Base-by-base conservation (phyloP, 2,113 vertebrate genomes). In the Erinaceus europaeus region DNA sequence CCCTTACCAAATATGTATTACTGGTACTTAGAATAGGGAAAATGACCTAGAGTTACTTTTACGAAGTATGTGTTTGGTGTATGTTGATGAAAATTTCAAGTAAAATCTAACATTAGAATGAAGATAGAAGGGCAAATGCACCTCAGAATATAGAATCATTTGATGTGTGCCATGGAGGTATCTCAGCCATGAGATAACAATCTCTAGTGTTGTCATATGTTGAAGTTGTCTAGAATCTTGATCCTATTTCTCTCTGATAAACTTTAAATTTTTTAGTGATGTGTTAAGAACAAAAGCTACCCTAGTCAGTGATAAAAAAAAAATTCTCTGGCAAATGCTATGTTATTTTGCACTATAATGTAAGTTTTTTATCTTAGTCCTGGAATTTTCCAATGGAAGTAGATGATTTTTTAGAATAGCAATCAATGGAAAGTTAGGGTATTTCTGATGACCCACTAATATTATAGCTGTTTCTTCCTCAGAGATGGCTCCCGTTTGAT, bases 401-500 rank as follows among this genome's bases (percentile, higher is more conserved):
- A 69, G 77, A 64, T 18, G 74, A 74, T 68, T 94, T 94, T 86
- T 94, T 84, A 72, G 64, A 82, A 84, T 9, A 42, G 52, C 25
- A 27, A 67, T 86, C 55, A 20, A 83, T 90, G 61, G 32, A 83
- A 93, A 92, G 46, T 90, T 94, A 77, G 53, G 74, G 62, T 88
- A 91, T 94, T 96, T 96, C 93, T 95, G 75, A 94, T 85, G 86
- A 86, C 59, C 53, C 44, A 77, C 52, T 91, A 53, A 34, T 93
- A 52, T 95, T 81, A 71, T 59, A 13, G n/a, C 85, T 53, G 67
- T 52, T 90, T 86, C 71, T 86, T 42, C 17, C 34, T 67, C 75
- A 76, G 50, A 92, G 46, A n/a, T 36, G 40, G 27, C 40, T 90
- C 27, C 69, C 44, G 52, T 92, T 86, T 67, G 62, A 65, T 36